These are phyloP conservation scores for Hypena proboscidalis DNA, from an alignment of 2,888 invertebrate genomes.

Conservation along the genomic window DNA sequence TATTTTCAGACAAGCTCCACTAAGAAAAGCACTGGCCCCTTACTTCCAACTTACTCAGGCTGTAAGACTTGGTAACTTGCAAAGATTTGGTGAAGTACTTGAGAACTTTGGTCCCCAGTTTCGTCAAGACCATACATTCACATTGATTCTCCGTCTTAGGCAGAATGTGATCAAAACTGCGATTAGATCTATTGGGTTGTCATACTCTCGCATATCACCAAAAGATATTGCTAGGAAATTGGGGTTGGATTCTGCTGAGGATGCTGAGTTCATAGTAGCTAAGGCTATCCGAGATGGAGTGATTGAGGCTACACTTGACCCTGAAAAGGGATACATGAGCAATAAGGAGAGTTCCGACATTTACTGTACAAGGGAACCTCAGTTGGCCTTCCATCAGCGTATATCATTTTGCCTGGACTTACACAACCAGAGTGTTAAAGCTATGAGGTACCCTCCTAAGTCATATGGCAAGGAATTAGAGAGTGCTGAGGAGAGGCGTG, in stretches of 20 bases:
- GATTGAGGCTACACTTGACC: slow-evolving; percentile 98
- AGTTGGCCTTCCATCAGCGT: slow-evolving; percentile 97
- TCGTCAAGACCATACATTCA: slow-evolving; percentile 97
- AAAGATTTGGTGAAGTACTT: slow-evolving; percentile 96
- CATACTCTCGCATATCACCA: slow-evolving; percentile 98
- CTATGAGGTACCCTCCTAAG: slow-evolving; percentile 99
- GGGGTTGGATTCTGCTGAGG: slow-evolving; percentile 97
- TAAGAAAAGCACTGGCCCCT: slow-evolving; percentile 95
- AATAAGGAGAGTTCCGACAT: slow-evolving; percentile 99
- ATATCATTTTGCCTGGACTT: slow-evolving; percentile 99
- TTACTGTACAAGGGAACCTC: slow-evolving; percentile 98
- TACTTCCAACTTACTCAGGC: slow-evolving; percentile 99
- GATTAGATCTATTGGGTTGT: slow-evolving; percentile 97
- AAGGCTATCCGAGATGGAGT: slow-evolving; percentile 99
- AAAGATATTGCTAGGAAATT: slow-evolving; percentile 97
- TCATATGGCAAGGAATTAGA: slow-evolving; percentile 99
- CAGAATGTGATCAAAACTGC: slow-evolving; percentile 99
- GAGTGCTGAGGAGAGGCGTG: slow-evolving; percentile 97
- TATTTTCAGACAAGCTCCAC: slow-evolving; percentile 95
- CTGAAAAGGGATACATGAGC: slow-evolving; percentile 97
- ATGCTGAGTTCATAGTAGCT: slow-evolving; percentile 99
- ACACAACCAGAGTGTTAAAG: slow-evolving; percentile 99
- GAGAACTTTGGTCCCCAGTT: slow-evolving; percentile 96
- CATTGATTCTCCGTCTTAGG: slow-evolving; percentile 96
- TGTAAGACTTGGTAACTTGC: slow-evolving; percentile 97